Evolutionary conservation across 2,888 invertebrate genomes (phyloP).

Genomic region (Eupeodes latifasciatus): DNA sequence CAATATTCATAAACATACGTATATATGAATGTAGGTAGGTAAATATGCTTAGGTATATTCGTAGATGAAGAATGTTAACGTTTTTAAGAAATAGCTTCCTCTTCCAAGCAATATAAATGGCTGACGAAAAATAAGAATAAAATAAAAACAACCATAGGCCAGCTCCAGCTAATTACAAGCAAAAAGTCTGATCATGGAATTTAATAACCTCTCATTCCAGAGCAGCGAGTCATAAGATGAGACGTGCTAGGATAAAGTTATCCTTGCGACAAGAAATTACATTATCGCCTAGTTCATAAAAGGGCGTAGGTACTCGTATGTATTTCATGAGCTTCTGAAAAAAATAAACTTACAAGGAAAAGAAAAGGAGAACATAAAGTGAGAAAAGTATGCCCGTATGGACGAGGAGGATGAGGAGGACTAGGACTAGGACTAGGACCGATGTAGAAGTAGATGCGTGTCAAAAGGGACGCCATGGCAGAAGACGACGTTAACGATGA

Average conservation of each 20-base stretch:
- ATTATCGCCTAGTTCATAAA: conserved; percentile 40
- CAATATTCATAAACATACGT: conserved; percentile 25
- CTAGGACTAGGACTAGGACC: too few relatives aligned
- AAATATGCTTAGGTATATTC: not conserved
- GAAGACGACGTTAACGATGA: not conserved
- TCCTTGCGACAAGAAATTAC: conserved; percentile 51
- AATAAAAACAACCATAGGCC: not conserved
- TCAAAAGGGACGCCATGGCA: not conserved
- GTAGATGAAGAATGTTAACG: conserved; percentile 9
- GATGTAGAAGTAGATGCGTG: conserved; percentile 19
- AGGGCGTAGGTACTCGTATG: conserved; percentile 1
- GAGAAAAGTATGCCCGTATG: not conserved
- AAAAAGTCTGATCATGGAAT: conserved; percentile 45
- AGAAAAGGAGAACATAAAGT: not conserved
- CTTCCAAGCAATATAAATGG: not conserved
- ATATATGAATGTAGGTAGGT: not conserved
- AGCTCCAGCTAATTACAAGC: conserved; percentile 44
- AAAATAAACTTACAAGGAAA: not conserved
- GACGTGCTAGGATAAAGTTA: conserved; percentile 24
- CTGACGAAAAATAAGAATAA: not conserved
- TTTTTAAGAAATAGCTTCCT: not conserved
- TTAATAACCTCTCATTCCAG: conserved; percentile 41
- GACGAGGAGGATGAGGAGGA: too few relatives aligned
- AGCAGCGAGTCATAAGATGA: not conserved
- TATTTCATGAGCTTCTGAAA: conserved; percentile 22